Base-by-base conservation (phyloP, 2,888 invertebrate species). In the Scrobipalpa costella region DNA sequence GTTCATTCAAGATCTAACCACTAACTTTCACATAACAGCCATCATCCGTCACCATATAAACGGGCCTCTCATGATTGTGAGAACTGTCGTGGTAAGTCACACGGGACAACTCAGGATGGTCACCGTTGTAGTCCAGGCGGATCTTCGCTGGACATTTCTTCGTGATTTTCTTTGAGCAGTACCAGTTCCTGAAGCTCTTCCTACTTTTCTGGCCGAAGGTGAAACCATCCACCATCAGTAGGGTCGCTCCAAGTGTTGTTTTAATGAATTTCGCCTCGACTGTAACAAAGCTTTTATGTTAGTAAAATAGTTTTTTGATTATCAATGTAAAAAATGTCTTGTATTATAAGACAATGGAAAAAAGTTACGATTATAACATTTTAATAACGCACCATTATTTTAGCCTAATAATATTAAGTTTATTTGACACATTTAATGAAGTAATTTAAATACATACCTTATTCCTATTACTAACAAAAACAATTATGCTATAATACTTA, bases 131-230 rank as follows among this genome's bases (percentile, higher is more conserved):
- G 1, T 47, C 11, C 1, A 47, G 47, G 47, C n/a, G n/a, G 7
- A 47, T 67, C 64, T 71, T 77, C 1, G 81, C 80, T 44, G 71
- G 77, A 58, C 82, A 83, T 0, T 80, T 79, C 59, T 74, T 78
- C 27, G 34, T 21, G 0, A 60, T 7, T 40, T 70, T 74, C 47
- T 74, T 71, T 0, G 81, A 82, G 61, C 81, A 83, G 62, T 81
- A 82, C 77, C 77, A 78, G 15, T 61, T 27, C 27, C 27, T 27
- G 27, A 27, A 27, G 27, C 27, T 49, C 8, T 57, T 60, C 21
- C 34, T 55, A 15, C 38, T 40, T 2, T 19, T 66, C 21, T 65
- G 50, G 7, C 66, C 49, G 62, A 67, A 72, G 0, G 69, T 66
- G 34, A 57, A 69, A 0, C 68, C 67, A 5, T 69, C 63, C 0